Percentiles rank a stretch among this genome's conserved stretches.
phyloP scores from a whole-genome alignment of 1,140 invertebrate genomes.

The Drosophila athabasca region DNA sequence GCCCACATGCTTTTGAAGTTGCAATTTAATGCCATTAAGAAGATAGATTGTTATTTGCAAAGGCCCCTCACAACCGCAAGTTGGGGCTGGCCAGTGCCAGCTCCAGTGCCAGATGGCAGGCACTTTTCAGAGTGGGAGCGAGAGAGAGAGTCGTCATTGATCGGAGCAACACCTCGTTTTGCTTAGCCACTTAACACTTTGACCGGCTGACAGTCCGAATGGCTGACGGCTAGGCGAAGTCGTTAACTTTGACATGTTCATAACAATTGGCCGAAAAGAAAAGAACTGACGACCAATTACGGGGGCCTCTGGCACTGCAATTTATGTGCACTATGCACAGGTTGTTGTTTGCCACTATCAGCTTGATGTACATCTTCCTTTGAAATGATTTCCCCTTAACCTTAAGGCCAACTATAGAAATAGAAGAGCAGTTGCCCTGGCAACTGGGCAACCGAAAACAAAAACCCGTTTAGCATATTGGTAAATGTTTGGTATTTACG shows the following conservation, averaged over 20 bases:
- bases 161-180: slow-evolving; percentile 36
- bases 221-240: slow-evolving; percentile 42
- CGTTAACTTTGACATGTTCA: slow-evolving; percentile 81
- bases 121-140: slow-evolving; percentile 13
- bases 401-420: slow-evolving; percentile 73
- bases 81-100: slow-evolving; percentile 5
- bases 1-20: slow-evolving; percentile 52
- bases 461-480: slow-evolving; percentile 80
- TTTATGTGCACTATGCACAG: slow-evolving; percentile 49
- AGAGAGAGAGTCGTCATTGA: slow-evolving; percentile 9
- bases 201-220: slow-evolving; percentile 70
- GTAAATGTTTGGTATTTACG: slow-evolving; percentile 71
- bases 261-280: slow-evolving; percentile 70
- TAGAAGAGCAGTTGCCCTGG: slow-evolving; percentile 53
- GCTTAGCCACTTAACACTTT: slow-evolving; percentile 67
- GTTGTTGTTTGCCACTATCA: slow-evolving; percentile 50
- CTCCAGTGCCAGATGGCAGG: slow-evolving; percentile 28
- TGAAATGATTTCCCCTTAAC: slow-evolving; percentile 63
- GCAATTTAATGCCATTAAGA: slow-evolving; percentile 49
- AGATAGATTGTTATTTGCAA: slow-evolving; percentile 64
- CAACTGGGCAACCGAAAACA: slow-evolving; percentile 8
- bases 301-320: slow-evolving; percentile 58
- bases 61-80: slow-evolving; percentile 5
- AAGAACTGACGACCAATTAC: slow-evolving; percentile 63
- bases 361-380: slow-evolving; percentile 73